These are phyloP conservation scores for Calycopis cecrops DNA, from an alignment of 1,140 invertebrate species.

Conservation along the genomic window DNA sequence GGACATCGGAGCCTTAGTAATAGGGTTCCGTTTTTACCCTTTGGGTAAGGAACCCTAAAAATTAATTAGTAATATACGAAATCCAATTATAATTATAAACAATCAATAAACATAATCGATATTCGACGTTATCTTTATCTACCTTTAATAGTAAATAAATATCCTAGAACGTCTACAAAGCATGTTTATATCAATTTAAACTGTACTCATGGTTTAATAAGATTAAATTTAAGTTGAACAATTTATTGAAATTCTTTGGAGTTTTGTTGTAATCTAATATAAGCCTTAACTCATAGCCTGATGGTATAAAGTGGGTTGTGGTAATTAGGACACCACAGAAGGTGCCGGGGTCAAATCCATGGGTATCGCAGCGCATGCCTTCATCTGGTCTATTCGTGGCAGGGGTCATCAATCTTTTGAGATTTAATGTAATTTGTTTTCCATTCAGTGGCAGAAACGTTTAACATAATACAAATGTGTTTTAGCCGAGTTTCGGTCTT, in stretches of 20 bases:
- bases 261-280: neutral
- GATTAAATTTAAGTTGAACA: neutral
- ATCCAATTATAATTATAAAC: neutral
- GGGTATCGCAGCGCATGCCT: conserved; percentile 34
- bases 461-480: too few species aligned
- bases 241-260: neutral
- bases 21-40: too few species aligned
- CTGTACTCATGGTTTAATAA: neutral
- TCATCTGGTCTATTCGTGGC: conserved; percentile 28
- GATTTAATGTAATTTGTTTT: too few species aligned
- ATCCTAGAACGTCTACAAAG: neutral
- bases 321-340: conserved; percentile 2
- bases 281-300: neutral
- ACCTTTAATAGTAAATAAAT: neutral
- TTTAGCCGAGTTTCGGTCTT: too few species aligned
- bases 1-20: too few species aligned
- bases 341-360: conserved; percentile 26
- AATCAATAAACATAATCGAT: conserved; percentile 3
- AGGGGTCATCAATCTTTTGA: conserved; percentile 24
- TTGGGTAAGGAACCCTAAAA: neutral
- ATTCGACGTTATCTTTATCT: conserved; percentile 1
- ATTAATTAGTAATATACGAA: neutral
- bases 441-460: too few species aligned
- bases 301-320: neutral
- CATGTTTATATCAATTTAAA: conserved; percentile 5